Base-by-base conservation (phyloP, 2,888 invertebrate genomes). In the Byasa hedistus region DNA sequence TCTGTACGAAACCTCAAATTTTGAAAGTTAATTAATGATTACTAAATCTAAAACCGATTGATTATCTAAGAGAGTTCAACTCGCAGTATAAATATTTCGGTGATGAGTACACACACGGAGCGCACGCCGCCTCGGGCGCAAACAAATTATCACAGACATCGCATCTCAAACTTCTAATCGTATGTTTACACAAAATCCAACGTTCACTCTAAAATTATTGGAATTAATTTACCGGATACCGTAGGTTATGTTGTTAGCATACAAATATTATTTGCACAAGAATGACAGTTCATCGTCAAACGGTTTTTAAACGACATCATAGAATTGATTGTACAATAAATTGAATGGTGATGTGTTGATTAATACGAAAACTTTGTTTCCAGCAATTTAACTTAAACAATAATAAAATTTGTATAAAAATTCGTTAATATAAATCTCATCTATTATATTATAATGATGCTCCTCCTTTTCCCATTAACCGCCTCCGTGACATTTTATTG, bases 61-160 rank as follows among this genome's bases (percentile, higher is more conserved):
- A 48, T 48, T n/a, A 83, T 83, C 79, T 76, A 78, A 77, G 78
- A 63, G 77, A 75, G 76, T 79, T 81, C 80, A 85, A 84, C 80
- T 78, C 75, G 69, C 69, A 76, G 76, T 80, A 84, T 86, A 86
- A 87, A 89, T 85, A 87, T 85, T 84, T 80, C 80, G 81, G 74
- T 75, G 76, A 75, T 72, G 71, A 70, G 71, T 75, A 82, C 77
- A 82, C 78, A 83, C 83, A 85, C 79, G 83, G 70, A 72, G 70
- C 64, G 66, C 57, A 72, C 71, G 76, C 72, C 70, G 69, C 70
- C 68, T 73, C 74, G 70, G 70, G 75, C 76, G 75, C 82, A 87
- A 85, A 88, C 85, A 89, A 87, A 88, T 88, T 86, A 86, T 70
- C 64, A 63, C 70, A 71, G 74, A 69, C 79, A 80, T 68, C 75